Evolutionary conservation across 2,797 vertebrate species (phyloP).

Genomic region (Macropodus opercularis): DNA sequence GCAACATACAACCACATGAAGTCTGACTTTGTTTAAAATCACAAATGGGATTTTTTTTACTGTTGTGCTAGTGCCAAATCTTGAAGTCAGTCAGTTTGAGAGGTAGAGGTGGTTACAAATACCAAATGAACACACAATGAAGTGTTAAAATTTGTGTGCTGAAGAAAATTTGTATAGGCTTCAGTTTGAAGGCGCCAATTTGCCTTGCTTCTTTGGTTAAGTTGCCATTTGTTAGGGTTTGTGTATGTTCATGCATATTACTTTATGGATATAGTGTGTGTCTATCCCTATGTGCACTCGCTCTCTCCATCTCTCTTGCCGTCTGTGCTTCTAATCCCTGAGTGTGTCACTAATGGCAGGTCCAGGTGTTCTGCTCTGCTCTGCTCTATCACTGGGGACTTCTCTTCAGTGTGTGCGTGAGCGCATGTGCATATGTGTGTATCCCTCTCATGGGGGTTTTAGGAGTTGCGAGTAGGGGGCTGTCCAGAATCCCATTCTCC

Average conservation of each 20-base stretch:
- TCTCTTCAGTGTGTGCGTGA: conserved; percentile 44
- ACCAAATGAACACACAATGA: neutral
- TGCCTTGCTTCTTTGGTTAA: conserved; percentile 12
- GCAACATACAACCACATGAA: too few relatives aligned
- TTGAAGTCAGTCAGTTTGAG: too few relatives aligned
- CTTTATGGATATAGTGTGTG: conserved; percentile 42
- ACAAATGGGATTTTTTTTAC: too few relatives aligned
- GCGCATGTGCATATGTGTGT: conserved; percentile 30
- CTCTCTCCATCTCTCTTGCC: conserved; percentile 70
- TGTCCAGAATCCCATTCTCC: conserved; percentile 71
- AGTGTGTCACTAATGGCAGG: conserved; percentile 85
- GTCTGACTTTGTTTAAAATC: too few relatives aligned
- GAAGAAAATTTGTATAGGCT: neutral
- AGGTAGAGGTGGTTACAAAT: too few relatives aligned
- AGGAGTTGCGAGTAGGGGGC: conserved; percentile 69
- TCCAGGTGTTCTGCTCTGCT: conserved; percentile 86
- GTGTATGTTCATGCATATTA: conserved; percentile 63
- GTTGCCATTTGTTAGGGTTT: conserved; percentile 38
- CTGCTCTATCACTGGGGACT: conserved; percentile 69
- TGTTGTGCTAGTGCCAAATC: too few relatives aligned
- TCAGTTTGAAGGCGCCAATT: conserved; percentile 1
- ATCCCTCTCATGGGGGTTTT: conserved; percentile 63
- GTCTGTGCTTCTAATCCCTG: conserved; percentile 82
- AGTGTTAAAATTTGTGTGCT: neutral
- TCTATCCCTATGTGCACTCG: conserved; percentile 62